Evolutionary conservation across 2,888 invertebrate species (phyloP).

Genomic region (Plebejus argus): DNA sequence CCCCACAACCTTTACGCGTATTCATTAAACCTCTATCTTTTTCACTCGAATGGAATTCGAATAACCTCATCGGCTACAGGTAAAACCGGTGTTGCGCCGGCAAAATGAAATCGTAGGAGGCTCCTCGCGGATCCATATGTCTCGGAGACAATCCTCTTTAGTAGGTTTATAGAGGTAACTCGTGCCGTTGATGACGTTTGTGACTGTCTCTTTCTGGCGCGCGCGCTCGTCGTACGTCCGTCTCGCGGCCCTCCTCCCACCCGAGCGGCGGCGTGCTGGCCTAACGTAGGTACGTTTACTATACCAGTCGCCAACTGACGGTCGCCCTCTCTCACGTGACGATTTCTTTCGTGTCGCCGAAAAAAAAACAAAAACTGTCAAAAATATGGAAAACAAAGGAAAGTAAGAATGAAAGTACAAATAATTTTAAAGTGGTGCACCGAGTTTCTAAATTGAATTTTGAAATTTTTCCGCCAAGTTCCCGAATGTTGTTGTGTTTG

Average conservation of each 20-base stretch:
- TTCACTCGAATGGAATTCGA: conserved; percentile 76
- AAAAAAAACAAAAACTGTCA: conserved; percentile 40
- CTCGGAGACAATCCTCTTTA: conserved; percentile 61
- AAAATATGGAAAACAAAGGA: conserved; percentile 36
- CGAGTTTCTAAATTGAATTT: conserved; percentile 31
- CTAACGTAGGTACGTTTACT: conserved; percentile 60
- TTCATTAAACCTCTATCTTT: conserved; percentile 66
- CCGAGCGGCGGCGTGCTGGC: conserved; percentile 56
- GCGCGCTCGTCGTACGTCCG: conserved; percentile 52
- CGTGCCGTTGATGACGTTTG: conserved; percentile 56
- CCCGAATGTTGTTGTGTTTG: conserved; percentile 67
- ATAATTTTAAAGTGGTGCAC: conserved; percentile 37
- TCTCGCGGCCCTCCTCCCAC: conserved; percentile 69
- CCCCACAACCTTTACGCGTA: conserved; percentile 50
- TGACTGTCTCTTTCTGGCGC: conserved; percentile 55
- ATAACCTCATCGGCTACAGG: conserved; percentile 77
- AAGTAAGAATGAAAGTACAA: conserved; percentile 44
- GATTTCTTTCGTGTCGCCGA: conserved; percentile 50
- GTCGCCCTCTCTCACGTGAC: conserved; percentile 62
- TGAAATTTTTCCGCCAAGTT: conserved; percentile 34
- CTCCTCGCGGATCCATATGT: conserved; percentile 54
- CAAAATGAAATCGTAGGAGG: conserved; percentile 53
- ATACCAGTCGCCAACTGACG: conserved; percentile 69
- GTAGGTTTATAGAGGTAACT: conserved; percentile 64
- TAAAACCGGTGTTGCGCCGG: conserved; percentile 71